Evolutionary conservation across 2,113 vertebrate species (phyloP).

Genomic region (Micronycteris hirsuta): DNA sequence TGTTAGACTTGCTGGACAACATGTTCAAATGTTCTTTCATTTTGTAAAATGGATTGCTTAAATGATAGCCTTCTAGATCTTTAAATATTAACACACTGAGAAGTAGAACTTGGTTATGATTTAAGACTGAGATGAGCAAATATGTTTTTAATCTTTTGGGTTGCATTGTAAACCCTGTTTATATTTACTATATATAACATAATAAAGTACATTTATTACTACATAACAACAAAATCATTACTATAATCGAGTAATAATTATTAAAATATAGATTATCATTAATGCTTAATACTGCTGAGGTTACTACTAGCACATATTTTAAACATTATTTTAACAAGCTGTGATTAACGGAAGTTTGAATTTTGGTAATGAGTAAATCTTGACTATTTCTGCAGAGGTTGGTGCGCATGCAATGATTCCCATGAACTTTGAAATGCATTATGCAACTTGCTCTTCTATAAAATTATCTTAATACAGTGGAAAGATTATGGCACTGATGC

Average conservation of each 20-base stretch:
- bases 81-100: conserved; percentile 15
- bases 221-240: not conserved
- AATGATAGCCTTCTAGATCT: not conserved
- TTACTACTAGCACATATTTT: not conserved
- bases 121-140: not conserved
- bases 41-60: conserved; percentile 2
- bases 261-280: not conserved
- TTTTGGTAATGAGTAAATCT: not conserved
- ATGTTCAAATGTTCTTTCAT: not conserved
- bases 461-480: not conserved
- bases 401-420: not conserved
- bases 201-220: not conserved
- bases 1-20: not conserved
- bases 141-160: conserved; percentile 37
- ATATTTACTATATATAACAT: not conserved
- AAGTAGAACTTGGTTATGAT: conserved; percentile 1
- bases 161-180: conserved; percentile 9
- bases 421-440: not conserved
- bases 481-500: not conserved
- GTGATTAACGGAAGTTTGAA: not conserved
- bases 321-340: not conserved
- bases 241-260: not conserved
- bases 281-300: not conserved
- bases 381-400: not conserved
- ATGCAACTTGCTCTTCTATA: not conserved